Conservation (phyloP, 2,113 vertebrate species). For the Heterochromis multidens region DNA sequence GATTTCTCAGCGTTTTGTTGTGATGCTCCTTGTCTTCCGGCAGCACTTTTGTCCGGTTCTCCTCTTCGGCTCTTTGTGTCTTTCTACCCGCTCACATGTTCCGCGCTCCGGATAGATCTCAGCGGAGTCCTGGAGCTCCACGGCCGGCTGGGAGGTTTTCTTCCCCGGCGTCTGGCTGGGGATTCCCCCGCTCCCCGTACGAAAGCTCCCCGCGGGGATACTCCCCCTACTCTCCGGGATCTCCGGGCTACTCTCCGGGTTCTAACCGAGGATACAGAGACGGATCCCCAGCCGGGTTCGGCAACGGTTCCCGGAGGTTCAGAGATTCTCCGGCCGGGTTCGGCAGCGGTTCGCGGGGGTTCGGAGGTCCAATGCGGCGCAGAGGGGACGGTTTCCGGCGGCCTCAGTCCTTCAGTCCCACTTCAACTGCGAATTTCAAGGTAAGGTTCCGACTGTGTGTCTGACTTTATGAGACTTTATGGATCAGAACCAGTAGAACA, state of each 20-base stretch:
- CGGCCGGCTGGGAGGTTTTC: conserved; percentile 1
- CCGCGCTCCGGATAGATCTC: conserved; percentile 14
- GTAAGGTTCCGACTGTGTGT: not conserved
- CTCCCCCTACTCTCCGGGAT: not conserved
- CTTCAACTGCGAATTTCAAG: not conserved
- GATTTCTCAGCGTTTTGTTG: not conserved
- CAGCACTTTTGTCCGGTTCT: not conserved
- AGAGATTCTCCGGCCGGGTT: not conserved
- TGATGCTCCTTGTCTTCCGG: too few species aligned
- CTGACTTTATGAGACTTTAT: not conserved
- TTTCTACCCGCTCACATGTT: conserved; percentile 4
- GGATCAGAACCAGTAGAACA: not conserved
- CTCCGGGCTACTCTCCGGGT: not conserved
- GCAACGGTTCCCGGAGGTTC: not conserved
- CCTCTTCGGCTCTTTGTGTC: not conserved
- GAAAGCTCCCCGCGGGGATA: not conserved
- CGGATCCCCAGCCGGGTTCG: not conserved
- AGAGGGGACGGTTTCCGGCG: not conserved
- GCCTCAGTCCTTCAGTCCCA: conserved; percentile 10
- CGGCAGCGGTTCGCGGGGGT: not conserved
- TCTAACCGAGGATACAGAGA: not conserved
- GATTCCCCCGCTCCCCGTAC: conserved; percentile 1
- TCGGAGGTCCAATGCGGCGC: not conserved
- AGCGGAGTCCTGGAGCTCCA: conserved; percentile 30
- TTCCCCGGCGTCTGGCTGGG: conserved; percentile 13